Evolutionary conservation across 2,113 vertebrate genomes (phyloP), one percentile per base, ranked within the genome.

Genomic region (Petromus typicus): DNA sequence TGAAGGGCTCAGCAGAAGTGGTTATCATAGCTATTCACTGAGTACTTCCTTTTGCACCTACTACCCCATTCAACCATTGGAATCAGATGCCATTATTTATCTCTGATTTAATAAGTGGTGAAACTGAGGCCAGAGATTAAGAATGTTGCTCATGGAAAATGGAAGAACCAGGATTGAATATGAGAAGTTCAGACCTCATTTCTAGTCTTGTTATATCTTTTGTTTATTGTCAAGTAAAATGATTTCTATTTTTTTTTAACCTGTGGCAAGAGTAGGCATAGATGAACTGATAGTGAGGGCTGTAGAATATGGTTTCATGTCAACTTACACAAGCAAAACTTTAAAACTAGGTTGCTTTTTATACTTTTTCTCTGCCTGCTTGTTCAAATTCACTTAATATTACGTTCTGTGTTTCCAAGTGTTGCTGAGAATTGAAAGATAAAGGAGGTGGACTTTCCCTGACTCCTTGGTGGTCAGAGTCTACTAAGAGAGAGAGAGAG

Each of bases 191-290:
- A 78, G 22, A 93, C 1, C 13, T 17, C 12, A 83, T 84, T 59
- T 12, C 32, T 5, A 76, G 11, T 17, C 40, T 83, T n/a, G 32
- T 40, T 63, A 40, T 64, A n/a, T 64, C 34, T 89, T 73, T 51
- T 84, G 25, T 78, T 89, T 88, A 88, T 85, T 85, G 59, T 91
- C 83, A 81, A 57, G 67, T 93, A 48, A n/a, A 75, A 78, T 56
- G 14, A 79, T 78, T 67, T 83, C 14, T 69, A 10, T 81, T 90
- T 8, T 20, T 90, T 88, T 94, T 32, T 51, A 34, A 56, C 63
- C 32, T 32, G 10, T 45, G 2, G 23, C 18, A 86, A 76, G 22
- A 73, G 27, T 25, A 40, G 87, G 85, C 45, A 43, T 79, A 48
- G 86, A 56, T 59, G 54, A 85, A 2, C 37, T 25, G 76, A 20